These are phyloP conservation scores for Corythaixoides concolor DNA, from an alignment of 2,113 vertebrate genomes.

Conservation along the genomic window DNA sequence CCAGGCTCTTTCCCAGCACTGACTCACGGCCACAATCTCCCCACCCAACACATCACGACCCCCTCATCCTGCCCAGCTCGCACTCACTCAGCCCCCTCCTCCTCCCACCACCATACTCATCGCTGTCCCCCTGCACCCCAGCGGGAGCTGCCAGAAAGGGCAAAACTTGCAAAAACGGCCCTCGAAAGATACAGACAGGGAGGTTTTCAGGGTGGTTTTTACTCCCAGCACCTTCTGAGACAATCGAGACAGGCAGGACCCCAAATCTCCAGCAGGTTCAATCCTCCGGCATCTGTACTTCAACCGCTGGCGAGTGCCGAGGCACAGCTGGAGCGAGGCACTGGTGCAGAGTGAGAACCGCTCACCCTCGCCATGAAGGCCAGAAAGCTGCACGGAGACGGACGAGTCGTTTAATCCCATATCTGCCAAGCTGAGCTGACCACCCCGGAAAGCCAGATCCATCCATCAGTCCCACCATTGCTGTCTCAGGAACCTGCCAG, in stretches of 20 bases:
- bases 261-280: not conserved
- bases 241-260: not conserved
- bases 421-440: not conserved
- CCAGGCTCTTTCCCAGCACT: not conserved
- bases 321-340: not conserved
- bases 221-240: not conserved
- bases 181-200: not conserved
- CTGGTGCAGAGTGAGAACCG: accelerated
- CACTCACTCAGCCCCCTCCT: not conserved
- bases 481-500: not conserved
- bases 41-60: not conserved
- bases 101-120: not conserved
- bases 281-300: not conserved
- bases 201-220: not conserved
- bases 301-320: accelerated
- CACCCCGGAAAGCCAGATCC: not conserved
- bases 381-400: accelerated
- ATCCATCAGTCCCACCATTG: not conserved
- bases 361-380: accelerated
- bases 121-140: not conserved
- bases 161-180: not conserved
- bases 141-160: not conserved
- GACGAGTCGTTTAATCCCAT: not conserved
- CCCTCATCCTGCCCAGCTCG: accelerated
- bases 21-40: not conserved